Conservation (phyloP, 2,797 vertebrate species). For the Percopsis omiscomaycus region DNA sequence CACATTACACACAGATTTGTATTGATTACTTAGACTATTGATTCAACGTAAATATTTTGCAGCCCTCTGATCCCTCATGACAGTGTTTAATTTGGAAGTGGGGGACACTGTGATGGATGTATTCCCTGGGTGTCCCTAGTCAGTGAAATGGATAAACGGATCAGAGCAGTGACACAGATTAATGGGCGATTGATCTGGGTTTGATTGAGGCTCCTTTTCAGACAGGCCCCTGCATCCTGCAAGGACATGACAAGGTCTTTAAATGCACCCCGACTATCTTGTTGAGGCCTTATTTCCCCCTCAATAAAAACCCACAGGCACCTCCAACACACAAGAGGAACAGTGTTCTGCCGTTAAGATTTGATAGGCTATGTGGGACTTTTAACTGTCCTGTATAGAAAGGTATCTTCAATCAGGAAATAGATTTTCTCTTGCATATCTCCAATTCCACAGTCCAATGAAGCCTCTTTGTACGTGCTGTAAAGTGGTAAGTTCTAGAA, state of each 20-base stretch:
- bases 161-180: constrained; percentile 31
- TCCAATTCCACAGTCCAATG: background rate
- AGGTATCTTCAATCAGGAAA: background rate
- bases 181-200: constrained; percentile 38
- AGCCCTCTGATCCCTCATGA: constrained; percentile 33
- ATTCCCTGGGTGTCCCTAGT: constrained; percentile 1
- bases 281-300: background rate
- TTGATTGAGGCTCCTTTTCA: constrained; percentile 26
- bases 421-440: background rate
- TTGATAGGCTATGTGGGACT: background rate
- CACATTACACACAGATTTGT: constrained; percentile 35
- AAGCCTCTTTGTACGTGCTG: background rate
- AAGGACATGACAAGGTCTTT: constrained; percentile 14
- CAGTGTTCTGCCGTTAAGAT: background rate
- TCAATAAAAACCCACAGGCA: constrained; percentile 1
- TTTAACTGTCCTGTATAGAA: background rate
- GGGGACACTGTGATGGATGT: constrained; percentile 20
- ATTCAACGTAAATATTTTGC: constrained; percentile 50
- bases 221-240: background rate
- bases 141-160: constrained; percentile 22
- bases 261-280: background rate
- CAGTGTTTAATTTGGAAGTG: constrained; percentile 39
- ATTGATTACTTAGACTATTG: constrained; percentile 43
- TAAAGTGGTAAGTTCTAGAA: background rate
- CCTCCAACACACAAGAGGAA: background rate